phyloP scores from a whole-genome alignment of 2,797 vertebrate species.

The Lacerta viridis region DNA sequence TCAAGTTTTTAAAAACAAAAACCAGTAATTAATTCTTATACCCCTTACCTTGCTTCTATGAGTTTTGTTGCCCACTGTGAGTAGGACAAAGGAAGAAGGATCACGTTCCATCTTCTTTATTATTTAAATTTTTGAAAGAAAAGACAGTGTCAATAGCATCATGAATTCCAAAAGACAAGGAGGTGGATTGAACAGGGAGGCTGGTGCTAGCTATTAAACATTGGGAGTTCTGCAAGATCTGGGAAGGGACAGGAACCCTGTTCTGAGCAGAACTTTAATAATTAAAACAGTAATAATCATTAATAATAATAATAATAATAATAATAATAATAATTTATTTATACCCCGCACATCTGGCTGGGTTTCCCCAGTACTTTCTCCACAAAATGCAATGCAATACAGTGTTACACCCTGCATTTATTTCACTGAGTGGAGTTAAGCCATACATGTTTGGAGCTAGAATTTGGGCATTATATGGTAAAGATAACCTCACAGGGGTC shows the following conservation, averaged over 20 bases:
- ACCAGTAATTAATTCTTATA: not conserved
- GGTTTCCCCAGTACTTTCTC: not conserved
- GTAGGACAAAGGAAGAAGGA: constrained; percentile 88
- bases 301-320: no score
- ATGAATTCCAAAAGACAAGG: not conserved
- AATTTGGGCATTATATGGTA: not conserved
- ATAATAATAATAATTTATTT: no score
- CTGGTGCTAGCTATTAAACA: not conserved
- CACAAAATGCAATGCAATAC: not conserved
- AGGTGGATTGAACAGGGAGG: not conserved
- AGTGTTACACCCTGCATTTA: not conserved
- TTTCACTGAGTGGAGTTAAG: not conserved
- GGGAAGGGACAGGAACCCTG: not conserved
- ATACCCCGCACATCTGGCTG: no score
- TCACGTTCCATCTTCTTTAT: constrained; percentile 80
- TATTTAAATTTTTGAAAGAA: constrained; percentile 33
- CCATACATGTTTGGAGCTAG: not conserved
- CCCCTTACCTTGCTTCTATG: constrained; percentile 93
- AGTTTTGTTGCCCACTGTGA: constrained; percentile 85
- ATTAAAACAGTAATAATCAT: not conserved
- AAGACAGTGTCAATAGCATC: constrained; percentile 1
- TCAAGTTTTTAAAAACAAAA: not conserved
- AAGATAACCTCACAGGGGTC: not conserved
- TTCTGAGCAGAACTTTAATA: not conserved
- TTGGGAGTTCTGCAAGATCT: not conserved